These are phyloP conservation scores for Rhizomys pruinosus DNA, from an alignment of 2,113 vertebrate genomes.

Conservation along the genomic window DNA sequence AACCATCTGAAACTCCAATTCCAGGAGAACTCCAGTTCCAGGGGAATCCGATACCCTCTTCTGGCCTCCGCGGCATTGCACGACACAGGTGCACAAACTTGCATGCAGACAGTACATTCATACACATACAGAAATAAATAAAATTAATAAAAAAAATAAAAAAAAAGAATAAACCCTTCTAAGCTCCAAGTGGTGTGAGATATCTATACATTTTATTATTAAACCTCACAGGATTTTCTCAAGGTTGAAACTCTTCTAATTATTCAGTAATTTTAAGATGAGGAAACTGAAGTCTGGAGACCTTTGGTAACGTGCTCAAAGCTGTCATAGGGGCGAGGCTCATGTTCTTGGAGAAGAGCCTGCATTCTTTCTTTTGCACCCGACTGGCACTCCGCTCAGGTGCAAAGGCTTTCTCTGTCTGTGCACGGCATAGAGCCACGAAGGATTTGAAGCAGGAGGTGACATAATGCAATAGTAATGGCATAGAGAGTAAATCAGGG, in stretches of 20 bases:
- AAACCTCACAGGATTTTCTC: not conserved
- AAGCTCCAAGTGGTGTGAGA: not conserved
- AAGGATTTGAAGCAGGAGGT: not conserved
- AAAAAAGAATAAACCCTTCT: too few relatives aligned
- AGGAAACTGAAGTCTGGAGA: not conserved
- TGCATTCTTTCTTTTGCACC: accelerated
- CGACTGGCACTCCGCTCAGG: not conserved
- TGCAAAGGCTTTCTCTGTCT: not conserved
- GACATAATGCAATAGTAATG: not conserved
- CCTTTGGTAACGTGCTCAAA: not conserved
- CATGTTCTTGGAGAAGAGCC: not conserved
- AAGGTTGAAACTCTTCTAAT: slow-evolving; percentile 1
- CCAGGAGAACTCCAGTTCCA: too few relatives aligned
- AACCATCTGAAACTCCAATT: too few relatives aligned
- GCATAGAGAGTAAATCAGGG: not conserved
- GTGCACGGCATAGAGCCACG: not conserved
- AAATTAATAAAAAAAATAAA: too few relatives aligned
- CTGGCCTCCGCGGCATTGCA: too few relatives aligned
- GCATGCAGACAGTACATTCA: too few relatives aligned
- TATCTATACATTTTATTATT: not conserved
- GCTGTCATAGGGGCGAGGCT: not conserved
- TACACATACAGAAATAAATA: too few relatives aligned
- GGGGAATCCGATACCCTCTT: too few relatives aligned
- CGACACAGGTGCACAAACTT: too few relatives aligned
- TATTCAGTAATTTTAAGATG: not conserved